phyloP scores from a whole-genome alignment of 1,140 invertebrate genomes.

The Megalopta genalis region DNA sequence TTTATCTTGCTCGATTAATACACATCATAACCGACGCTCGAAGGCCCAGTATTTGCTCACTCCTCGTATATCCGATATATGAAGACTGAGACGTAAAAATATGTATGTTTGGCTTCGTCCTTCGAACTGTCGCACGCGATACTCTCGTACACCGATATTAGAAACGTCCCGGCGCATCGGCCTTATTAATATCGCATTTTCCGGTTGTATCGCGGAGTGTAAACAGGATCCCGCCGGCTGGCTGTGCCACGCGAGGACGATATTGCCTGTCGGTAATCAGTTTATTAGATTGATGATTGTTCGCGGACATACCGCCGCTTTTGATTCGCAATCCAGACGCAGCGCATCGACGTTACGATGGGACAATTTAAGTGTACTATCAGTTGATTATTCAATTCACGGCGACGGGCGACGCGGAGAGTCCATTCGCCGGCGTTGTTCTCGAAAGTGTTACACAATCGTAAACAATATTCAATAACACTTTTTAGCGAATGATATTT shows the following conservation, averaged over 20 bases:
- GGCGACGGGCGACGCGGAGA: neutral
- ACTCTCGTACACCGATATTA: constrained; percentile 34
- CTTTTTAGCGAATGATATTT: constrained; percentile 13
- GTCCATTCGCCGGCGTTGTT: neutral
- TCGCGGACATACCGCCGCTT: neutral
- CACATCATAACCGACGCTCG: constrained; percentile 44
- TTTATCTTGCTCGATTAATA: constrained; percentile 57
- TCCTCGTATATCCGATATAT: constrained; percentile 52
- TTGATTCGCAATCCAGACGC: neutral
- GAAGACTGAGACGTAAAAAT: constrained; percentile 47
- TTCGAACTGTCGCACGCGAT: constrained; percentile 55
- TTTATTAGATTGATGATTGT: neutral
- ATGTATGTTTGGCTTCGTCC: constrained; percentile 61
- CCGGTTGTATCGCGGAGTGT: neutral
- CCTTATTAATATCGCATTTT: constrained; percentile 3
- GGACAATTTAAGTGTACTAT: constrained; percentile 8
- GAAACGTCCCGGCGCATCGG: neutral
- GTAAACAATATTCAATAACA: constrained; percentile 15
- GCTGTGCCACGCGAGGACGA: neutral
- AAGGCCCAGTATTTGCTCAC: constrained; percentile 50
- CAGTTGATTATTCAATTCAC: neutral
- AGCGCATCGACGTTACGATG: neutral
- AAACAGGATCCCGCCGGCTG: neutral
- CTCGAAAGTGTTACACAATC: neutral
- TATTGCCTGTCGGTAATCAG: neutral